A percentile compares a stretch with the other conserved stretches of the same genome.
These are phyloP conservation scores for Xyrauchen texanus DNA, from an alignment of 2,113 vertebrate species.

Conservation along the genomic window DNA sequence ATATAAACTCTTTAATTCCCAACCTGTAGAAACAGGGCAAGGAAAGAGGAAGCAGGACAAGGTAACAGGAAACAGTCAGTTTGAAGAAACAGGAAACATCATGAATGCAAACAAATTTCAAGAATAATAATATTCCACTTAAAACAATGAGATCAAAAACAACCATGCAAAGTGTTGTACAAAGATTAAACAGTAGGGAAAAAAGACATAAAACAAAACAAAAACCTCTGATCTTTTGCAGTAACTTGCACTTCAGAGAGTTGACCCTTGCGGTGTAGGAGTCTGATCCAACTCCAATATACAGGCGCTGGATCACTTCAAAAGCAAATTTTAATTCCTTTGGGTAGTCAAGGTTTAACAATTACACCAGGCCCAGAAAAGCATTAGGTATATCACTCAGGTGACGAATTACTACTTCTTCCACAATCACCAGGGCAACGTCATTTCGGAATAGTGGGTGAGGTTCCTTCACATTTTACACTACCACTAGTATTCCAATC, in stretches of 20 bases:
- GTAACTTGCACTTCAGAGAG: slow-evolving; percentile 35
- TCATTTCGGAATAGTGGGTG: slow-evolving; percentile 26
- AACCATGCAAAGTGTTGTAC: neutral
- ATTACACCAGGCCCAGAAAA: slow-evolving; percentile 23
- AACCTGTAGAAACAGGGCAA: neutral
- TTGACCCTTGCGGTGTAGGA: slow-evolving; percentile 20
- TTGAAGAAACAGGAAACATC: no score
- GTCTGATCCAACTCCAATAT: slow-evolving; percentile 21
- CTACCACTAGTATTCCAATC: neutral
- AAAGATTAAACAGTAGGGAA: neutral
- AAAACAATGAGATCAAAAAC: neutral
- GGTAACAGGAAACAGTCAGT: no score
- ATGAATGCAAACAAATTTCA: no score
- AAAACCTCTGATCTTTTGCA: neutral
- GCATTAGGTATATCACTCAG: slow-evolving; percentile 25
- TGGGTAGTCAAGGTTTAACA: slow-evolving; percentile 35
- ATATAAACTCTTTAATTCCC: neutral
- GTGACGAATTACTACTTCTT: slow-evolving; percentile 20
- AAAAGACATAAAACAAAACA: neutral
- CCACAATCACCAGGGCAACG: slow-evolving; percentile 25
- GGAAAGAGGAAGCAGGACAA: no score
- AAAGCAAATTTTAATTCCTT: slow-evolving; percentile 25
- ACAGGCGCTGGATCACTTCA: slow-evolving; percentile 36
- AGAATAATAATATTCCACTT: neutral
- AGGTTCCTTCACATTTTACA: slow-evolving; percentile 21